phyloP scores from a whole-genome alignment of 2,888 invertebrate species.

The Latrodectus hesperus region DNA sequence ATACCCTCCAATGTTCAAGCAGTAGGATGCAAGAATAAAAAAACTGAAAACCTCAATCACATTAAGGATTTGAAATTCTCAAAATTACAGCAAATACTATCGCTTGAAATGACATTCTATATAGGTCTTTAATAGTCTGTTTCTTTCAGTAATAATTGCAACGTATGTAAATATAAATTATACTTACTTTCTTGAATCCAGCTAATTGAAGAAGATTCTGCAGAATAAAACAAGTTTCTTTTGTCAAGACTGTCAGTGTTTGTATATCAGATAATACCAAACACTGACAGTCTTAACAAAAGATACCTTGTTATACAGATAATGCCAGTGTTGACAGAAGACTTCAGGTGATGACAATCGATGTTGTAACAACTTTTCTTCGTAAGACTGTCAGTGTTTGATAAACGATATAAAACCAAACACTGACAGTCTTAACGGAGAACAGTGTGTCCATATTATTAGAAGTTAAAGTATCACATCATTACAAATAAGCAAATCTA shows the following conservation, averaged over 20 bases:
- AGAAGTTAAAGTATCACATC: too few species aligned
- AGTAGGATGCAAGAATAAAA: too few species aligned
- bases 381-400: conserved; percentile 51
- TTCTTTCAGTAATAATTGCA: too few species aligned
- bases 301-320: neutral
- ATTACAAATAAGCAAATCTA: too few species aligned
- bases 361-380: conserved; percentile 6
- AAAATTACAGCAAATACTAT: too few species aligned
- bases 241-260: conserved; percentile 47
- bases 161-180: too few species aligned
- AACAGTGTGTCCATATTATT: neutral
- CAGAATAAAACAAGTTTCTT: neutral
- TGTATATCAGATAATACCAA: conserved; percentile 17
- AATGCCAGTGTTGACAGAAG: neutral
- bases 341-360: neutral
- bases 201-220: neutral
- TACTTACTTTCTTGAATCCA: neutral
- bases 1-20: too few species aligned
- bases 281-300: conserved; percentile 54
- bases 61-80: too few species aligned
- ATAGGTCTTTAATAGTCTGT: too few species aligned
- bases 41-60: too few species aligned
- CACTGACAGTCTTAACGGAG: conserved; percentile 52
- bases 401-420: conserved; percentile 11
- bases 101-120: too few species aligned